A percentile compares a stretch with the other conserved stretches of the same genome.
These are phyloP conservation scores for Folsomia candida DNA, from an alignment of 2,888 invertebrate genomes.

Conservation along the genomic window DNA sequence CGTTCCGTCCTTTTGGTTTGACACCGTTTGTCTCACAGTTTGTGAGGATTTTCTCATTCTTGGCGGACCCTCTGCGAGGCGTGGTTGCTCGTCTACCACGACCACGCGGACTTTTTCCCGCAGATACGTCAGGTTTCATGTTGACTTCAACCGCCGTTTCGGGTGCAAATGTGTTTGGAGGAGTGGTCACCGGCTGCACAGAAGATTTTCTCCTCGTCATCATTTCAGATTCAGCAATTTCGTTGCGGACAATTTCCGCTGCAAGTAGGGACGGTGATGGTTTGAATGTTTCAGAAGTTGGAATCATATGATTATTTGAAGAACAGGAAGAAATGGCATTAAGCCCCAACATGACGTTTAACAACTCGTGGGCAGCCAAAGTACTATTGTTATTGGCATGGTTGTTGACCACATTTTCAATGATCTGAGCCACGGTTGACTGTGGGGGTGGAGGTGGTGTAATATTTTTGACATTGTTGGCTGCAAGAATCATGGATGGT, in stretches of 20 bases:
- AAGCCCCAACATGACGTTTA: constrained; percentile 8
- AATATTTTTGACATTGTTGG: constrained; percentile 37
- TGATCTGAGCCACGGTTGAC: constrained; percentile 49
- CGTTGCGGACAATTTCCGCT: background rate
- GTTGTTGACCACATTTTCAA: constrained; percentile 51
- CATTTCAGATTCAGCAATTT: constrained; percentile 36
- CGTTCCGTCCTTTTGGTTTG: constrained; percentile 32
- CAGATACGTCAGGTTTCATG: constrained; percentile 12
- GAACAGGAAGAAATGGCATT: background rate
- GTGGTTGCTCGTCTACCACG: constrained; percentile 40
- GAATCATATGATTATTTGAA: background rate
- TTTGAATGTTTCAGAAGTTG: background rate
- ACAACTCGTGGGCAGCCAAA: constrained; percentile 2
- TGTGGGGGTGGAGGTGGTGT: constrained; percentile 44
- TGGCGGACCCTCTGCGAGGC: constrained; percentile 11
- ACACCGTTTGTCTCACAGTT: constrained; percentile 30
- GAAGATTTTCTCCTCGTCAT: constrained; percentile 41
- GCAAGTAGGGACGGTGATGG: background rate
- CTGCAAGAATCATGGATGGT: constrained; percentile 45
- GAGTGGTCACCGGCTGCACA: constrained; percentile 6
- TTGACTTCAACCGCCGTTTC: background rate
- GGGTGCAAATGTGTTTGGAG: background rate
- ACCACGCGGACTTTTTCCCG: constrained; percentile 35
- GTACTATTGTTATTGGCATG: constrained; percentile 29
- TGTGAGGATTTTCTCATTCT: constrained; percentile 23